These are phyloP conservation scores for Phenganax marumi DNA, from an alignment of 92 coral and sea anemone genomes.

Conservation along the genomic window DNA sequence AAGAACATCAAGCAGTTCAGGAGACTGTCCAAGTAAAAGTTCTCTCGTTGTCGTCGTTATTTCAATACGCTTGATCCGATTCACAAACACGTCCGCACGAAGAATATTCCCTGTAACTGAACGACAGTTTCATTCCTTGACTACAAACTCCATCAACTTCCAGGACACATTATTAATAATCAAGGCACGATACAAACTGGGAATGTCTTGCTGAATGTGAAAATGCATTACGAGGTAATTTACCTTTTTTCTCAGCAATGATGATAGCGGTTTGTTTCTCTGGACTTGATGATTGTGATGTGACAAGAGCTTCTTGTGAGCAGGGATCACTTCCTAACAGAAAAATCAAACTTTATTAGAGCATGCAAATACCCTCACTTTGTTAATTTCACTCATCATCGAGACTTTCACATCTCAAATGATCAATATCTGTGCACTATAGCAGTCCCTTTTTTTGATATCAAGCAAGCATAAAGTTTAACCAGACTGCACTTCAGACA, in stretches of 20 bases:
- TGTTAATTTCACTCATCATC: too few species aligned
- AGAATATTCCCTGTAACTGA: slow-evolving; percentile 79
- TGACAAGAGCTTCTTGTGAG: slow-evolving; percentile 73
- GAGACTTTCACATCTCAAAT: too few species aligned
- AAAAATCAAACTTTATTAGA: too few species aligned
- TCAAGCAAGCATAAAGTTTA: too few species aligned
- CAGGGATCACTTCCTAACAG: slow-evolving; percentile 37
- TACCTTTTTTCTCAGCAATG: slow-evolving; percentile 91
- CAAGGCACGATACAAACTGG: neutral
- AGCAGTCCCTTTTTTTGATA: too few species aligned
- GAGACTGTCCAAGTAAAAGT: slow-evolving; percentile 85
- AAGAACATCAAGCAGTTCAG: slow-evolving; percentile 84
- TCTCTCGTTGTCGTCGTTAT: slow-evolving; percentile 88
- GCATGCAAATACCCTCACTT: too few species aligned
- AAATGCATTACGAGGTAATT: neutral
- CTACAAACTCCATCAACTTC: neutral
- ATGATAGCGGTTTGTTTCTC: slow-evolving; percentile 88
- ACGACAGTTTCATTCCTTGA: neutral
- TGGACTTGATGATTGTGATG: slow-evolving; percentile 80
- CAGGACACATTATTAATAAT: neutral
- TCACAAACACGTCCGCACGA: slow-evolving; percentile 91
- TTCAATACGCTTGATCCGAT: slow-evolving; percentile 71
- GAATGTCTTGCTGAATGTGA: neutral
- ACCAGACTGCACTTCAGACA: too few species aligned
- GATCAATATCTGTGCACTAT: too few species aligned